Percentiles rank a stretch among this genome's conserved stretches.
Conservation (phyloP, 2,797 vertebrate species). For the Pogonophryne albipinna region DNA sequence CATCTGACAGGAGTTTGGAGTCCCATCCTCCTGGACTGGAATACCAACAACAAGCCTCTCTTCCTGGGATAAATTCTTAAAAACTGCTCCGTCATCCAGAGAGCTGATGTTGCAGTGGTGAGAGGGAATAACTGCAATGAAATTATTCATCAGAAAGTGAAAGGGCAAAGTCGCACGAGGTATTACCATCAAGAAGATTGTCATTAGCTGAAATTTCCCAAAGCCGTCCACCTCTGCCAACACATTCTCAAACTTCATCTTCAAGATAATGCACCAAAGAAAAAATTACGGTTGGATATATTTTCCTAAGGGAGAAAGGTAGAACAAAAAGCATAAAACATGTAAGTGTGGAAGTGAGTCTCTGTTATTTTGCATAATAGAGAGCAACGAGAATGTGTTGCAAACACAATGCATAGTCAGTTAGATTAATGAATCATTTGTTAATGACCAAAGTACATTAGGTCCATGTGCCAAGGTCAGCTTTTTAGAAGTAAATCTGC, state of each 20-base stretch:
- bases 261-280: too few relatives aligned
- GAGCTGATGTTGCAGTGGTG: slow-evolving; percentile 87
- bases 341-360: too few relatives aligned
- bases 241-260: slow-evolving; percentile 90
- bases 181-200: slow-evolving; percentile 78
- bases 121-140: slow-evolving; percentile 82
- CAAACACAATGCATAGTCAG: too few relatives aligned
- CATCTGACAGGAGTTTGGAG: slow-evolving; percentile 87
- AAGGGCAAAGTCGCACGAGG: slow-evolving; percentile 85
- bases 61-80: slow-evolving; percentile 84
- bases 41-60: slow-evolving; percentile 81
- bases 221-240: slow-evolving; percentile 86
- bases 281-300: too few relatives aligned
- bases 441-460: too few relatives aligned
- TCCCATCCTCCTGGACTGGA: slow-evolving; percentile 84
- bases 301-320: too few relatives aligned
- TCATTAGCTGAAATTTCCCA: slow-evolving; percentile 85
- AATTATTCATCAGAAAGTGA: slow-evolving; percentile 89
- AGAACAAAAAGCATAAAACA: too few relatives aligned
- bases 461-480: too few relatives aligned
- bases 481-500: too few relatives aligned
- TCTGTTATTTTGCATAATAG: too few relatives aligned
- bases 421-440: too few relatives aligned
- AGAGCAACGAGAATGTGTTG: too few relatives aligned
- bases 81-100: slow-evolving; percentile 63